Percentiles rank a stretch among this genome's conserved stretches.
These are phyloP conservation scores for Teleogryllus oceanicus DNA, from an alignment of 2,888 invertebrate genomes.

Conservation along the genomic window DNA sequence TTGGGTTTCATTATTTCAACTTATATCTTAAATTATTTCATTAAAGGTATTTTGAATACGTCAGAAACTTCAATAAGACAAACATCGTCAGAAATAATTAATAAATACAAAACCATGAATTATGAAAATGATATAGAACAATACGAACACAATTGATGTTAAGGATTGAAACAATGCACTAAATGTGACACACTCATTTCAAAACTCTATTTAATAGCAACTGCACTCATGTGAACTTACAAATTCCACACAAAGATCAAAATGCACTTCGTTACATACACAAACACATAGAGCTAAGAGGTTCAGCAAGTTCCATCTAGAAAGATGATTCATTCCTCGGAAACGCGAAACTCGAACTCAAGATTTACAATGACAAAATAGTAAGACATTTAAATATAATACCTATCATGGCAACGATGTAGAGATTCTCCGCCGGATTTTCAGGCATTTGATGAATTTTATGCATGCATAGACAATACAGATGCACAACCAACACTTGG, in stretches of 20 bases:
- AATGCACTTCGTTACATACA: neutral
- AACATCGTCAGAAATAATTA: too few relatives aligned
- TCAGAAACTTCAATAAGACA: too few relatives aligned
- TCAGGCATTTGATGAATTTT: neutral
- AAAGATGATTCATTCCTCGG: neutral
- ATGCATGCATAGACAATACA: neutral
- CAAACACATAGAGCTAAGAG: neutral
- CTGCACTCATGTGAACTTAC: neutral
- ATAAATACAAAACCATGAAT: too few relatives aligned
- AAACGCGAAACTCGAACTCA: neutral
- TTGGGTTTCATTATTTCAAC: too few relatives aligned
- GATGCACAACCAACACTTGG: constrained; percentile 9
- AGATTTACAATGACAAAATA: neutral
- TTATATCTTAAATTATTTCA: too few relatives aligned
- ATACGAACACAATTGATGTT: too few relatives aligned
- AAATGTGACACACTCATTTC: too few relatives aligned
- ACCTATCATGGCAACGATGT: constrained; percentile 7
- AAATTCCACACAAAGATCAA: neutral
- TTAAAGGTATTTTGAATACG: too few relatives aligned
- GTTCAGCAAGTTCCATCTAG: neutral
- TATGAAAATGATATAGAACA: too few relatives aligned
- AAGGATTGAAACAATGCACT: too few relatives aligned
- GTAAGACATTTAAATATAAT: neutral
- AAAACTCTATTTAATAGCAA: too few relatives aligned
- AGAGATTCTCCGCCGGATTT: neutral